Evolutionary conservation across 1,140 invertebrate genomes (phyloP).

Genomic region (Zeugodacus cucurbitae): DNA sequence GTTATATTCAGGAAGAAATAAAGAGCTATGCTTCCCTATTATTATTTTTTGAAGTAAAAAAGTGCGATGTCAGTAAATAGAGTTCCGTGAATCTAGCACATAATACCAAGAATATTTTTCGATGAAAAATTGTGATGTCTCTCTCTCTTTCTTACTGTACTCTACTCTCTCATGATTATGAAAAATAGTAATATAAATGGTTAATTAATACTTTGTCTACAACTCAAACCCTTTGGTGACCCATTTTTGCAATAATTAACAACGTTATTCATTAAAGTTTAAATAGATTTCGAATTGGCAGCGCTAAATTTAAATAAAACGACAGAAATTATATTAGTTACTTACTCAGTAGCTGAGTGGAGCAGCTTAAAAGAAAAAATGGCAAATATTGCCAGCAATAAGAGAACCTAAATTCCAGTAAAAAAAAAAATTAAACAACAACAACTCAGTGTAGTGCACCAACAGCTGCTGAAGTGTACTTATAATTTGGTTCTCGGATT

Average conservation of each 20-base stretch:
- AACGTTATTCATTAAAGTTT: constrained; percentile 1
- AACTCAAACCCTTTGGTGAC: no score
- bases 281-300: background rate
- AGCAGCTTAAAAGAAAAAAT: background rate
- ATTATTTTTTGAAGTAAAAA: no score
- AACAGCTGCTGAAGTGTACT: background rate
- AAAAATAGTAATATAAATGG: no score
- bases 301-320: background rate
- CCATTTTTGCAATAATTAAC: background rate
- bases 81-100: no score
- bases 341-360: background rate
- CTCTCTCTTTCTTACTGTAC: no score
- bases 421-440: background rate
- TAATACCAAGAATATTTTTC: no score
- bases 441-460: background rate
- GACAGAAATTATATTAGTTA: background rate
- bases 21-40: no score
- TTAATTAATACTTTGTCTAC: no score
- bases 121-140: no score
- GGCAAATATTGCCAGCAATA: background rate
- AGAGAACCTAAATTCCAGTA: background rate
- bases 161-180: no score
- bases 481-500: background rate
- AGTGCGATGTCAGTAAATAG: no score
- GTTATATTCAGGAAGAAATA: no score